phyloP scores from a whole-genome alignment of 2,888 invertebrate genomes.

The Barypeithes pellucidus region DNA sequence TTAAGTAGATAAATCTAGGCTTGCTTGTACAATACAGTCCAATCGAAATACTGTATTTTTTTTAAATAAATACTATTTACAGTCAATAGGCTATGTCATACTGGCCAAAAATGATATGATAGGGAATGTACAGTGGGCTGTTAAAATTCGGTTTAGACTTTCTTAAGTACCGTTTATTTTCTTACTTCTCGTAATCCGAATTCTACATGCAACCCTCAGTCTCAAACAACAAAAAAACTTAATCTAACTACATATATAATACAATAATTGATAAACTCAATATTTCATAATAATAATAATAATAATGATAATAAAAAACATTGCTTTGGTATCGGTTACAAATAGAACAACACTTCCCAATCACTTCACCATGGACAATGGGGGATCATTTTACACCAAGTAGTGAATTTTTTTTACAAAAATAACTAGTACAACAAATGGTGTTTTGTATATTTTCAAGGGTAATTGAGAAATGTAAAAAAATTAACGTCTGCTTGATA shows the following conservation, averaged over 20 bases:
- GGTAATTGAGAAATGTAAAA: conserved; percentile 3
- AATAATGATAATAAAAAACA: conserved; percentile 64
- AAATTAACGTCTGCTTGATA: conserved; percentile 18
- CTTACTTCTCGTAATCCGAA: conserved; percentile 31
- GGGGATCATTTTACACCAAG: conserved; percentile 45
- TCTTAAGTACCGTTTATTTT: conserved; percentile 29
- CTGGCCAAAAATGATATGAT: conserved; percentile 64
- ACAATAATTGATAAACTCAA: conserved; percentile 66
- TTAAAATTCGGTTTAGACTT: conserved; percentile 51
- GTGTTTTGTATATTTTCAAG: conserved; percentile 36
- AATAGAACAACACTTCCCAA: conserved; percentile 66
- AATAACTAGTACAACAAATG: conserved; percentile 40
- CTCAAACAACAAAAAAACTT: conserved; percentile 69
- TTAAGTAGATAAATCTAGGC: conserved; percentile 42
- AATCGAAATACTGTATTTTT: conserved; percentile 48
- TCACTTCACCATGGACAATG: conserved; percentile 54
- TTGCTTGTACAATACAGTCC: conserved; percentile 30
- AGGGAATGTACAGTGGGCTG: conserved; percentile 69
- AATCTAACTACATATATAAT: conserved; percentile 69
- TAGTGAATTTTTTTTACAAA: conserved; percentile 43
- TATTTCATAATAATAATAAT: conserved; percentile 68
- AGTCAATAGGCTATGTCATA: conserved; percentile 62
- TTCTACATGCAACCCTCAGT: conserved; percentile 65
- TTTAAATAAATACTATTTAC: conserved; percentile 67
- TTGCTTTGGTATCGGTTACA: conserved; percentile 73